phyloP scores from a whole-genome alignment of 1,140 invertebrate genomes.

The Campodea augens region DNA sequence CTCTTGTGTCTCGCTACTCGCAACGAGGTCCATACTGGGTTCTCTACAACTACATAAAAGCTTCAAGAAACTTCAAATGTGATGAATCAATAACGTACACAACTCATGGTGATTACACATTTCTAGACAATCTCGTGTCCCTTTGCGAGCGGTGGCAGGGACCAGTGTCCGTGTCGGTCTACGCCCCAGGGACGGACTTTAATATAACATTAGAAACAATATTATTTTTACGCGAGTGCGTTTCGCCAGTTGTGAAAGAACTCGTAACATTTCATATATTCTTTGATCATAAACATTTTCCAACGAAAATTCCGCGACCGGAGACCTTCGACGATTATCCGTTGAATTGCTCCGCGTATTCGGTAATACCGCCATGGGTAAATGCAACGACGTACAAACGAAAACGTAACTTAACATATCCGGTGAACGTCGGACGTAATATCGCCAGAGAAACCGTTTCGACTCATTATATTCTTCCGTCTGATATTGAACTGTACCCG shows the following conservation, averaged over 20 bases:
- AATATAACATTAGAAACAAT: slow-evolving; percentile 41
- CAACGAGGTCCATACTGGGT: slow-evolving; percentile 79
- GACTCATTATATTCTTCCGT: slow-evolving; percentile 66
- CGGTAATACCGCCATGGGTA: slow-evolving; percentile 41
- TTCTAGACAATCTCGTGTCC: slow-evolving; percentile 70
- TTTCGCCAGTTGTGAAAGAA: slow-evolving; percentile 41
- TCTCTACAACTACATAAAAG: slow-evolving; percentile 62
- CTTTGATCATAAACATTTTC: slow-evolving; percentile 66
- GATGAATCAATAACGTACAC: slow-evolving; percentile 78
- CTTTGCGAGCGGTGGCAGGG: slow-evolving; percentile 50
- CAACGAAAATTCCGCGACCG: slow-evolving; percentile 33
- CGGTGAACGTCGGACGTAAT: slow-evolving; percentile 72
- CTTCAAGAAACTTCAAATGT: slow-evolving; percentile 30
- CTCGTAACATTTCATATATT: slow-evolving; percentile 70
- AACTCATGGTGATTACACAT: slow-evolving; percentile 77
- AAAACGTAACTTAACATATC: slow-evolving; percentile 60
- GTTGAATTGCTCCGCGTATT: slow-evolving; percentile 41
- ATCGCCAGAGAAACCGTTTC: slow-evolving; percentile 58
- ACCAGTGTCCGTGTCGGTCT: slow-evolving; percentile 51
- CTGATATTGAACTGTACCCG: slow-evolving; percentile 74
- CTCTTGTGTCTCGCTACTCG: slow-evolving; percentile 36
- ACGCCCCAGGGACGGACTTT: slow-evolving; percentile 52
- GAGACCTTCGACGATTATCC: slow-evolving; percentile 16
- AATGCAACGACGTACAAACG: slow-evolving; percentile 54
- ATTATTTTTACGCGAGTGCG: slow-evolving; percentile 42